Percentiles rank a stretch among this genome's conserved stretches.
Evolutionary conservation across 2,113 vertebrate genomes (phyloP).

Genomic region (Lipotes vexillifer): DNA sequence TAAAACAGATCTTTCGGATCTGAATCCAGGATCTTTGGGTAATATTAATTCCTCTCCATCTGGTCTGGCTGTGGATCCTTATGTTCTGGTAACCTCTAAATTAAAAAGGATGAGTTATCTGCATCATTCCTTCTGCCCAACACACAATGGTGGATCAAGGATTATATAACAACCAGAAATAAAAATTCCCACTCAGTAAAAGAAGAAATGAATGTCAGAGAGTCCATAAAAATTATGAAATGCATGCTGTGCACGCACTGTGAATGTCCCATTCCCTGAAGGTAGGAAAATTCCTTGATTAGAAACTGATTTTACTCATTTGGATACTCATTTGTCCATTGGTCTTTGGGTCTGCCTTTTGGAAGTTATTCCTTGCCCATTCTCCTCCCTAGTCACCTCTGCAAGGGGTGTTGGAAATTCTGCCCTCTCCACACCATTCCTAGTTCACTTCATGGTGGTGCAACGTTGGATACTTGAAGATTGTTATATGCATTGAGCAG

Average conservation of each 20-base stretch:
- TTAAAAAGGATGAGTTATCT: neutral
- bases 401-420: neutral
- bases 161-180: neutral
- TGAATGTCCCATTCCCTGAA: neutral
- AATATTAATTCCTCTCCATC: neutral
- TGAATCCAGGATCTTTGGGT: neutral
- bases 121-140: neutral
- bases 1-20: neutral
- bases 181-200: neutral
- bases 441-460: neutral
- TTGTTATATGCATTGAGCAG: neutral
- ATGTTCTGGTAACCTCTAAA: neutral
- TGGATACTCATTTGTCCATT: neutral
- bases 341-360: neutral
- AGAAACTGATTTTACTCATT: neutral
- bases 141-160: no score
- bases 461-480: neutral
- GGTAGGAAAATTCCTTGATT: neutral
- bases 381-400: neutral
- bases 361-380: neutral
- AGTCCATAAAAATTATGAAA: neutral
- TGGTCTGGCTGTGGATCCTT: neutral
- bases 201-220: neutral
- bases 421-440: neutral
- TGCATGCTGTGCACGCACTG: neutral